Conservation (phyloP, 1,140 invertebrate species). For the Bombyx mori region ASM3026992v2 NC_085126.1:330501-331000, state of each 20-base stretch:
- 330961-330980: no score
- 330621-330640: slow-evolving; percentile 51
- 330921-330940: slow-evolving; percentile 58
- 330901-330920: slow-evolving; percentile 61
- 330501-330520: slow-evolving; percentile 46
- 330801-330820: no score
- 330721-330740: slow-evolving; percentile 5
- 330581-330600: slow-evolving; percentile 9
- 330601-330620: slow-evolving; percentile 59
- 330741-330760: neutral
- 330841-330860: slow-evolving; percentile 13
- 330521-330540: slow-evolving; percentile 11
- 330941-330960: slow-evolving; percentile 12
- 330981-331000: no score
- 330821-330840: no score
- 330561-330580: no score
- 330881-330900: slow-evolving; percentile 60
- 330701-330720: slow-evolving; percentile 43
- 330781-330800: slow-evolving; percentile 7
- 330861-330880: slow-evolving; percentile 43
- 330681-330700: slow-evolving; percentile 42
- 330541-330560: no score
- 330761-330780: slow-evolving; percentile 1
- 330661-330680: slow-evolving; percentile 43
- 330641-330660: slow-evolving; percentile 28